Evolutionary conservation across 1,140 invertebrate genomes (phyloP).

Genomic region (Zaprionus ghesquierei): DNA sequence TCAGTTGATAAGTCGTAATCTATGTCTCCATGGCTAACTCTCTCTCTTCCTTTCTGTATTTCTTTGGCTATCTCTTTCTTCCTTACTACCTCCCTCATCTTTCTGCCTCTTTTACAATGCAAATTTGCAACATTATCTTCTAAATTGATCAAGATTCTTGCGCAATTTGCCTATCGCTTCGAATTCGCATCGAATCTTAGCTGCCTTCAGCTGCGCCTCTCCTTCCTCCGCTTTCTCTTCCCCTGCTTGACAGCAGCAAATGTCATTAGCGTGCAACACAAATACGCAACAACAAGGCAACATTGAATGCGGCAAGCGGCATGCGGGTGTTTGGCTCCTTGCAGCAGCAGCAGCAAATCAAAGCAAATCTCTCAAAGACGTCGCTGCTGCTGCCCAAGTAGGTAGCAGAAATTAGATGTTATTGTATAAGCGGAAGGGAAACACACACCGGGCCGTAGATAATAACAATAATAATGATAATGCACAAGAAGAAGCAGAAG

Average conservation of each 20-base stretch:
- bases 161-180: background rate
- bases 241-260: constrained; percentile 13
- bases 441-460: constrained; percentile 78
- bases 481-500: constrained; percentile 40
- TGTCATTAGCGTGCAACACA: constrained; percentile 65
- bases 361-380: constrained; percentile 47
- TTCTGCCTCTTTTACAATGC: no score
- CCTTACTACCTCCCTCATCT: no score
- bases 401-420: constrained; percentile 76
- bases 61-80: background rate
- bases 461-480: constrained; percentile 71
- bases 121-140: background rate
- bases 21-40: background rate
- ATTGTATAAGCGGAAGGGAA: constrained; percentile 70
- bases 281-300: constrained; percentile 63
- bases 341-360: constrained; percentile 38
- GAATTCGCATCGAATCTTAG: background rate
- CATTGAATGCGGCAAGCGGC: constrained; percentile 47
- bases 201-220: background rate
- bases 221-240: background rate
- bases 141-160: background rate
- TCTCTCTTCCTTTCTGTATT: background rate
- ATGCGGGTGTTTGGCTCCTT: constrained; percentile 58
- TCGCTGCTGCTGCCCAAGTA: constrained; percentile 25
- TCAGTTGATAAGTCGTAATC: background rate